These are phyloP conservation scores for Brevimyrus niger DNA, from an alignment of 2,113 vertebrate species.

Conservation along the genomic window DNA sequence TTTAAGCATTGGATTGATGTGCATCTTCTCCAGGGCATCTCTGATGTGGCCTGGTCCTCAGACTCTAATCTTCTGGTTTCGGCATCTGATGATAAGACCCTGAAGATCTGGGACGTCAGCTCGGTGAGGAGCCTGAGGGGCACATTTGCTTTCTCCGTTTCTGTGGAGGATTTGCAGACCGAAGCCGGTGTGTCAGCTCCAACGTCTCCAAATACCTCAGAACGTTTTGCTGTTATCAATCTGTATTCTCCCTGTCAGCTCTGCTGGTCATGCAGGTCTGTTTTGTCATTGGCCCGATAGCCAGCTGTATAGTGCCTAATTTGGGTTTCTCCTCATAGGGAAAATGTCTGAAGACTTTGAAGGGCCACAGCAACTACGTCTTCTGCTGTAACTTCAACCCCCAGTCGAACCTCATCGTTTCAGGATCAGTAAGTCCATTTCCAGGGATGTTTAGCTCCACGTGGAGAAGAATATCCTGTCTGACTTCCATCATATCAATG, in stretches of 20 bases:
- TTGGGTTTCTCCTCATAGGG: conserved; percentile 60
- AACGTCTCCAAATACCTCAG: neutral
- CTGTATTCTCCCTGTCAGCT: neutral
- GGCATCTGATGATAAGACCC: conserved; percentile 93
- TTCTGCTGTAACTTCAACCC: conserved; percentile 99
- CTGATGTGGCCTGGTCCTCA: conserved; percentile 97
- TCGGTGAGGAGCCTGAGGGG: conserved; percentile 65
- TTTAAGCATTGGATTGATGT: neutral
- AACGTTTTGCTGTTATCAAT: neutral
- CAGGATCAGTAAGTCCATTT: conserved; percentile 84
- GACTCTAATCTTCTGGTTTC: conserved; percentile 98
- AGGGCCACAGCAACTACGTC: conserved; percentile 98
- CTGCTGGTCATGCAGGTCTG: neutral
- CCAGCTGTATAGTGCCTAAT: neutral
- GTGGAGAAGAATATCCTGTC: neutral
- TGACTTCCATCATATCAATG: neutral
- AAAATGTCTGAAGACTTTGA: conserved; percentile 94
- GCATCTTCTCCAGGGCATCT: conserved; percentile 74
- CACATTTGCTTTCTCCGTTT: neutral
- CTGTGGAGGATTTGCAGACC: neutral
- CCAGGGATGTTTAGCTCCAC: too few relatives aligned
- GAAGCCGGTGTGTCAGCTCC: neutral
- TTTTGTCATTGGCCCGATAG: neutral
- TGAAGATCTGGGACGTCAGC: conserved; percentile 99
- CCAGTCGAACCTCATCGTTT: conserved; percentile 97